Conservation (phyloP, 2,888 invertebrate species). For the Ophion slaviceki region DNA sequence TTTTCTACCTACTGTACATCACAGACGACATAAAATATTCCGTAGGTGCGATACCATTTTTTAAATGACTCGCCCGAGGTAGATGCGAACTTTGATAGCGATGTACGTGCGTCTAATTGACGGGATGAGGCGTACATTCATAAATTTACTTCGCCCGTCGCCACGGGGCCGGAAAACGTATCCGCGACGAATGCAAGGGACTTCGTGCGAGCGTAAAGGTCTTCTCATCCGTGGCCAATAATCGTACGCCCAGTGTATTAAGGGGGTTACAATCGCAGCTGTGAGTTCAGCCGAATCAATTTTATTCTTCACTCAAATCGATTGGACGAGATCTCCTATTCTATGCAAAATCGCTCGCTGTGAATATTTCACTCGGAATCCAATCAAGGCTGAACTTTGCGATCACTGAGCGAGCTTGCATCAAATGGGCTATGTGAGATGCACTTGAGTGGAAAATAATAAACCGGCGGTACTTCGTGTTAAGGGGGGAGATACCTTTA, state of each 20-base stretch:
- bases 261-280: not conserved
- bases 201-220: conserved; percentile 15
- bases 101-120: conserved; percentile 7
- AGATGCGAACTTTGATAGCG: not conserved
- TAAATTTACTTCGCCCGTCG: conserved; percentile 33
- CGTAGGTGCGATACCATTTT: not conserved
- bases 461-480: too few species aligned
- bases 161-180: conserved; percentile 27
- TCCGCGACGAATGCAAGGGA: conserved; percentile 28
- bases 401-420: too few species aligned
- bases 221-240: not conserved
- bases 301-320: too few species aligned
- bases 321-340: too few species aligned
- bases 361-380: too few species aligned
- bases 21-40: not conserved
- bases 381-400: too few species aligned
- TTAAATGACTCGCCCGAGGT: not conserved
- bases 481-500: too few species aligned
- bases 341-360: too few species aligned
- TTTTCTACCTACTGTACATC: too few species aligned
- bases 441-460: not conserved
- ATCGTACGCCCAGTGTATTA: not conserved
- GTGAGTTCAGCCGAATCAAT: too few species aligned
- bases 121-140: conserved; percentile 21
- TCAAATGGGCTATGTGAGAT: not conserved